Conservation (phyloP, 2,797 vertebrate genomes). For the Sebastes cheni region DNA sequence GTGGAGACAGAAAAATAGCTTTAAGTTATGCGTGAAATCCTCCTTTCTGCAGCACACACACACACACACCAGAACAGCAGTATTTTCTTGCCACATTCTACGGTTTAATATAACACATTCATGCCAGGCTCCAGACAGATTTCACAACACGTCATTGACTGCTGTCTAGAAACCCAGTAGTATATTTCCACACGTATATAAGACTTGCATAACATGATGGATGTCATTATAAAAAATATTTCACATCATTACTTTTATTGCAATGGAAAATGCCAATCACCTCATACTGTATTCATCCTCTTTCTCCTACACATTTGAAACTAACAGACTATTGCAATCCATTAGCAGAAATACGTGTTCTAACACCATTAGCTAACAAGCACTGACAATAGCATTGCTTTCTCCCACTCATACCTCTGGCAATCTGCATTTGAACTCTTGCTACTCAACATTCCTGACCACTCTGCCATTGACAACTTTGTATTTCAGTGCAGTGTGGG, state of each 20-base stretch:
- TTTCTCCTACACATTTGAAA: neutral
- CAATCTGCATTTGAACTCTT: slow-evolving; percentile 47
- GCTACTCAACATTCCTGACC: slow-evolving; percentile 58
- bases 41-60: neutral
- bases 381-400: neutral
- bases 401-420: slow-evolving; percentile 44
- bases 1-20: slow-evolving; percentile 6
- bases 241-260: slow-evolving; percentile 16
- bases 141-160: slow-evolving; percentile 28
- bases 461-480: slow-evolving; percentile 39
- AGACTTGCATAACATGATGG: slow-evolving; percentile 12
- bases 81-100: slow-evolving; percentile 10
- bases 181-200: slow-evolving; percentile 33
- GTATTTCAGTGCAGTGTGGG: slow-evolving; percentile 36
- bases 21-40: slow-evolving; percentile 2
- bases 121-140: slow-evolving; percentile 24
- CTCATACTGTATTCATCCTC: neutral
- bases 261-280: neutral
- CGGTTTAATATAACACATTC: slow-evolving; percentile 41
- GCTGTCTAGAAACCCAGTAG: slow-evolving; percentile 21
- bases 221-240: slow-evolving; percentile 7
- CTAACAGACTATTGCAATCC: slow-evolving; percentile 1
- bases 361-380: slow-evolving; percentile 24
- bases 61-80: neutral
- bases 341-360: slow-evolving; percentile 13